Evolutionary conservation across 2,113 vertebrate species (phyloP), one percentile per base, ranked within the genome.

Genomic region (Mobula birostris): DNA sequence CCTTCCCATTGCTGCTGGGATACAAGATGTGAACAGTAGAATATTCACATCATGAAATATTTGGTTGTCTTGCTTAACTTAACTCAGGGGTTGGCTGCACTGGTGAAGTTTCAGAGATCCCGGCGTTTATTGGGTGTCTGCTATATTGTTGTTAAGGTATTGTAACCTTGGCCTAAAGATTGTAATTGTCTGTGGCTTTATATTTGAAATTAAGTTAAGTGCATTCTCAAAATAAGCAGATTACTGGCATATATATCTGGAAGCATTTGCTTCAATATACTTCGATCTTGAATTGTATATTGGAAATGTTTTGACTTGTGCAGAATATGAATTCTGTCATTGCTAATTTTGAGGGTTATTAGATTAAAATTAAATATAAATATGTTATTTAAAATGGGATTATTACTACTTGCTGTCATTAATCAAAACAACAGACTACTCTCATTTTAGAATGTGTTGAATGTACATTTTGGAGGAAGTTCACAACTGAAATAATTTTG

Each of bases 131-230:
- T 99, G 94, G 99, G 99, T 79, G 98, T 99, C 94, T 99, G 98
- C 97, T 99, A 99, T 95, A 98, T 99, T 95, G 99, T 99, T 94
- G 98, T 99, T 82, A 99, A 99, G 99, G 98, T 99, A 97, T 97
- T 85, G 56, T 40, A 82, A 0, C 21, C 19, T 32, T 94, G 94
- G 82, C n/a, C 78, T 87, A 85, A 94, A 32, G 94, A 17, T 94
- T 77, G 94, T 21, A 94, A n/a, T 32, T 68, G 94, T 0, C 91
- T 93, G 80, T 94, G 40, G 19, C 70, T 79, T 70, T 94, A 17
- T 94, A 8, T 95, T 94, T 94, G 12, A 87, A 87, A 87, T 85
- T 74, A 27, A 66, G 48, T 74, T 90, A 48, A 36, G 48, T 36
- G 63, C 48, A 14, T 56, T 70, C 11, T 74, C 36, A 87, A 87